These are phyloP conservation scores for Bombus polaris DNA, from an alignment of 1,140 invertebrate genomes.

Conservation along the genomic window DNA sequence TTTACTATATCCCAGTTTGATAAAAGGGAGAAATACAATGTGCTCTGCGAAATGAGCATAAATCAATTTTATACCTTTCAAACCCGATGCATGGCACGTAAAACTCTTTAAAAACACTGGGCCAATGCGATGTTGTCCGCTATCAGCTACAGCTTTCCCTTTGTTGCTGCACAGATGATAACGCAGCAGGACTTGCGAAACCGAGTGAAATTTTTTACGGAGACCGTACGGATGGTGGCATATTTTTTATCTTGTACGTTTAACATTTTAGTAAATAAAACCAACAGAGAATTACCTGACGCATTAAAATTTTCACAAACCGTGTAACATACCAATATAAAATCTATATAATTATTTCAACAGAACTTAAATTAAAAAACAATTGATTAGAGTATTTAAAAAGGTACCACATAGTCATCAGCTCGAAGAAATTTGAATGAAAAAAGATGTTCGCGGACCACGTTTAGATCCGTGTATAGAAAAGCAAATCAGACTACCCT, in stretches of 20 bases:
- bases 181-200: conserved; percentile 1
- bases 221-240: neutral
- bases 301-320: neutral
- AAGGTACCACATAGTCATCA: too few species aligned
- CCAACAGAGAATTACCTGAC: neutral
- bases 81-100: conserved; percentile 57
- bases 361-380: neutral
- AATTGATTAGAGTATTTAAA: neutral
- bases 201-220: conserved; percentile 3
- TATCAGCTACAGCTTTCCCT: conserved; percentile 54
- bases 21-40: conserved; percentile 48
- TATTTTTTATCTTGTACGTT: neutral
- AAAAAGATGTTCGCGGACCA: neutral
- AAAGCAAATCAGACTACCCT: neutral
- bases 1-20: neutral
- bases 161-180: conserved; percentile 27
- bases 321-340: neutral
- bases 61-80: conserved; percentile 69
- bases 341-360: neutral
- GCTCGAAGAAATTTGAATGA: too few species aligned
- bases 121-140: conserved; percentile 22
- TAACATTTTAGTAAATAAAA: neutral
- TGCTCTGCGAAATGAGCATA: conserved; percentile 55
- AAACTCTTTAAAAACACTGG: conserved; percentile 64
- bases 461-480: neutral